Conservation (phyloP, 2,888 invertebrate genomes). For the Clanis bilineata region DNA sequence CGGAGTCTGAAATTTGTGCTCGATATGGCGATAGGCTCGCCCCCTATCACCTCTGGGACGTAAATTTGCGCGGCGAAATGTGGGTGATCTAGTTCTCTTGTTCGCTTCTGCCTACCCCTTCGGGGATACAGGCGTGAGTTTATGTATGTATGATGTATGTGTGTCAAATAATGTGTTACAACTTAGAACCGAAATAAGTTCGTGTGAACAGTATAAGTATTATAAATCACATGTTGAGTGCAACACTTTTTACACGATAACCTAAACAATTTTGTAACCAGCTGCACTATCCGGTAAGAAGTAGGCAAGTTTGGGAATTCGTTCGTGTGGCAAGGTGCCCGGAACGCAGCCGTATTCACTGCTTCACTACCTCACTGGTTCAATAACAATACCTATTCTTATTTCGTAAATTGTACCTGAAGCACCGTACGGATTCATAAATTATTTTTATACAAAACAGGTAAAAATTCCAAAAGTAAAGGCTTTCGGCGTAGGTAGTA, state of each 20-base stretch:
- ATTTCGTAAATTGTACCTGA: slow-evolving; percentile 26
- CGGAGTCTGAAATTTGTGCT: too few relatives aligned
- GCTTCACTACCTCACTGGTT: slow-evolving; percentile 43
- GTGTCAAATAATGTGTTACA: background rate
- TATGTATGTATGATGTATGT: too few relatives aligned
- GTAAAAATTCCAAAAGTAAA: slow-evolving; percentile 9
- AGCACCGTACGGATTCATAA: slow-evolving; percentile 27
- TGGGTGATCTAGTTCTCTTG: too few relatives aligned
- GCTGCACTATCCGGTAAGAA: slow-evolving; percentile 22
- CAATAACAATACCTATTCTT: slow-evolving; percentile 40
- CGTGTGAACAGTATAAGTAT: background rate
- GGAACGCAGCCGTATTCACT: slow-evolving; percentile 45
- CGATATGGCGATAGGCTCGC: too few relatives aligned
- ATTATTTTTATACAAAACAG: slow-evolving; percentile 26
- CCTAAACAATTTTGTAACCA: slow-evolving; percentile 20
- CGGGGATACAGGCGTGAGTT: too few relatives aligned
- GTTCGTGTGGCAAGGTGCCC: slow-evolving; percentile 72
- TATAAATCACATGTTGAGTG: slow-evolving; percentile 1
- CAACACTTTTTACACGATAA: background rate
- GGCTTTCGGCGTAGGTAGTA: slow-evolving; percentile 6
- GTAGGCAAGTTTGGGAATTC: slow-evolving; percentile 33
- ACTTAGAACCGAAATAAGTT: background rate
- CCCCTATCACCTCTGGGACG: too few relatives aligned
- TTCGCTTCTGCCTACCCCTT: too few relatives aligned
- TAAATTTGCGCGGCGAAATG: too few relatives aligned